Evolutionary conservation across 53 echinoderm and acorn worm genomes (phyloP).

Genomic region (Crossaster papposus): DNA sequence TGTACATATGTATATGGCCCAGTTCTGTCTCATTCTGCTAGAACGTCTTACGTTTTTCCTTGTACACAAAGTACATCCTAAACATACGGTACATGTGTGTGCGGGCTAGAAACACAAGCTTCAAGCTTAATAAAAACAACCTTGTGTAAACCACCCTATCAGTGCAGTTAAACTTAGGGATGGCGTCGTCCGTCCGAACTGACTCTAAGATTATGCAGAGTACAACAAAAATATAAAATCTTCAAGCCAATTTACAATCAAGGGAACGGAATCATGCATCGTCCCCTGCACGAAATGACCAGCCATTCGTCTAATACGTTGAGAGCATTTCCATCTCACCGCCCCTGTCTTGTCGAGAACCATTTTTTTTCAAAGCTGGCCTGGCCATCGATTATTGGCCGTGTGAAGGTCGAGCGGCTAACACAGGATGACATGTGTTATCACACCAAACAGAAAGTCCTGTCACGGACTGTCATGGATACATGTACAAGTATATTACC

Average conservation of each 20-base stretch:
- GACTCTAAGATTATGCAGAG: background rate
- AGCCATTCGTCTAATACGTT: background rate
- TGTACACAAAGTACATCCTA: too few relatives aligned
- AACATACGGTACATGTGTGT: too few relatives aligned
- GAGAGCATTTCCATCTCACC: background rate
- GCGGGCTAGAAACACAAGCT: too few relatives aligned
- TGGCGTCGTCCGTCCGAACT: background rate
- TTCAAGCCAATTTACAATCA: background rate
- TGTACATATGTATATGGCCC: too few relatives aligned
- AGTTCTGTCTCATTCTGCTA: too few relatives aligned
- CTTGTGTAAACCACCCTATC: too few relatives aligned
- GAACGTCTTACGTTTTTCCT: too few relatives aligned
- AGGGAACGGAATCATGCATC: background rate
- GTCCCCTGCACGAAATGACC: background rate
- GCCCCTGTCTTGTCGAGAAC: background rate
- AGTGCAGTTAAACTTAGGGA: too few relatives aligned
- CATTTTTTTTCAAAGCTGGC: constrained; percentile 1
- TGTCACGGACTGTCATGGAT: background rate
- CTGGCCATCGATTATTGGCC: constrained; percentile 15
- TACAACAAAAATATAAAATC: background rate
- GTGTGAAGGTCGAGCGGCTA: background rate
- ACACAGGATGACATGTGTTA: constrained; percentile 8
- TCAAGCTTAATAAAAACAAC: too few relatives aligned
- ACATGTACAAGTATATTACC: too few relatives aligned
- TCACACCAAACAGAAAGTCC: constrained; percentile 2